phyloP scores from a whole-genome alignment of 2,113 vertebrate species.

The Dissostichus mawsoni region DNA sequence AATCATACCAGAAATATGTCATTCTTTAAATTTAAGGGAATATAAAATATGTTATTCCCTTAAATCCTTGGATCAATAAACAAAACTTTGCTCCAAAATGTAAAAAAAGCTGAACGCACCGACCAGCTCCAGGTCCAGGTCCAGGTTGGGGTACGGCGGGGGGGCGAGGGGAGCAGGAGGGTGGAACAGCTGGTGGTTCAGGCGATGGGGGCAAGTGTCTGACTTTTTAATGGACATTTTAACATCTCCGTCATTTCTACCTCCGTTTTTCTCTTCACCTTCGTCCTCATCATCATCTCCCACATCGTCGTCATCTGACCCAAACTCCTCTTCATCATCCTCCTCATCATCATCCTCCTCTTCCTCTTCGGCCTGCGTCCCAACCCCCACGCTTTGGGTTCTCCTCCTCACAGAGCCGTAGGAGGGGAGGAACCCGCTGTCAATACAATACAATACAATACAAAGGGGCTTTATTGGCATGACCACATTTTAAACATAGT shows the following conservation, averaged over 20 bases:
- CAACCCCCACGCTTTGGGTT: conserved; percentile 77
- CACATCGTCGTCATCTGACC: conserved; percentile 40
- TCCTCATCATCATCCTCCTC: conserved; percentile 46
- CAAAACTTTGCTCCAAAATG: neutral
- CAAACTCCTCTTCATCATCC: neutral
- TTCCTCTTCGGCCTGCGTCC: conserved; percentile 66
- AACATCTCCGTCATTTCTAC: conserved; percentile 18
- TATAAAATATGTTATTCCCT: too few species aligned
- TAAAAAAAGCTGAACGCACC: conserved; percentile 56
- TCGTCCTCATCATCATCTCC: conserved; percentile 28
- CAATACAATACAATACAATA: too few species aligned
- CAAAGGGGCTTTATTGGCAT: too few species aligned
- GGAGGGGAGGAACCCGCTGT: conserved; percentile 42
- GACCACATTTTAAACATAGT: too few species aligned
- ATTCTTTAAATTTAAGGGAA: too few species aligned
- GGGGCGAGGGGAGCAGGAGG: conserved; percentile 6
- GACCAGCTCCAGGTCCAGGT: conserved; percentile 41
- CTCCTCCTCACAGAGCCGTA: conserved; percentile 66
- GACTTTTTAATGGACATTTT: conserved; percentile 33
- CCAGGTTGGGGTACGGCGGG: conserved; percentile 5
- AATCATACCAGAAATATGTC: too few species aligned
- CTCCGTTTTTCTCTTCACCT: conserved; percentile 12
- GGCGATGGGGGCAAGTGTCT: conserved; percentile 6
- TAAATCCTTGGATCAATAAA: too few species aligned
- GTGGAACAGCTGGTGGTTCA: conserved; percentile 39